Conservation (phyloP, 2,113 vertebrate species). For the Ophiodon elongatus region DNA sequence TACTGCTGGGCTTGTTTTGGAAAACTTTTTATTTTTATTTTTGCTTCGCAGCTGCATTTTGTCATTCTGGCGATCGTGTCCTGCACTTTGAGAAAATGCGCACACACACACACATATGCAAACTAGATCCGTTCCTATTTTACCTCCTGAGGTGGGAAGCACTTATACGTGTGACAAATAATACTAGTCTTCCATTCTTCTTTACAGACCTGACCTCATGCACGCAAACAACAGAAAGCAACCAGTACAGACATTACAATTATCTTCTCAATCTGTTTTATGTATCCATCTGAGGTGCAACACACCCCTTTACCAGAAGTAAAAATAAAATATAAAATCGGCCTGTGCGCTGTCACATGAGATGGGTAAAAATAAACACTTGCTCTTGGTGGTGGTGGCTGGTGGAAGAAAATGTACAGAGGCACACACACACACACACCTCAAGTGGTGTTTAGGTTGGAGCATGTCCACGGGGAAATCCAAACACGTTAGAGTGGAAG, state of each 20-base stretch:
- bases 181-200: conserved; percentile 7
- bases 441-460: background rate
- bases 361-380: background rate
- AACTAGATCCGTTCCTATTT: conserved; percentile 36
- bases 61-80: conserved; percentile 32
- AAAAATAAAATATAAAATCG: conserved; percentile 11
- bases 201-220: background rate
- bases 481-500: background rate
- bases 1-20: background rate
- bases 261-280: conserved; percentile 22
- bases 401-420: background rate
- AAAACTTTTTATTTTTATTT: conserved; percentile 35
- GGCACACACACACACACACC: background rate
- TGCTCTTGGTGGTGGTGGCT: background rate
- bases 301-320: conserved; percentile 33
- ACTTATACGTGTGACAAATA: conserved; percentile 29
- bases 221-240: conserved; percentile 36
- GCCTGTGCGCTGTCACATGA: background rate
- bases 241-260: conserved; percentile 7
- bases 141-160: conserved; percentile 24
- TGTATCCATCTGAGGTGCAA: conserved; percentile 15
- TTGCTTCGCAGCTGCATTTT: conserved; percentile 34
- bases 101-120: conserved; percentile 28
- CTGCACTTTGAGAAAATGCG: conserved; percentile 25
- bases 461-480: background rate